Evolutionary conservation across 1,140 invertebrate genomes (phyloP).

Genomic region (Drosophila paulistorum): DNA sequence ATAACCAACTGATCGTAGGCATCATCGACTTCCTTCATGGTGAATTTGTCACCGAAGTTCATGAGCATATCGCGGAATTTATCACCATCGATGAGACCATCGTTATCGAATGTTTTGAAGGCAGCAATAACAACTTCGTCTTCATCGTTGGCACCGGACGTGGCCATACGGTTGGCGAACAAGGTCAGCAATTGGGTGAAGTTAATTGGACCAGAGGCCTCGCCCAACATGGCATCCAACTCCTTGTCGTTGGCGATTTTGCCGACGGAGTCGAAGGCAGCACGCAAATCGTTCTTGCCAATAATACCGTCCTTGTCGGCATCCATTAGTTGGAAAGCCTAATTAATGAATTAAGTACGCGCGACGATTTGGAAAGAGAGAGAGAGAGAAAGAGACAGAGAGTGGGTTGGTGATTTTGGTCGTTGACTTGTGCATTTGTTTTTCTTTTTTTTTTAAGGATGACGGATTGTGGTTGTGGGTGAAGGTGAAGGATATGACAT

Average conservation of each 20-base stretch:
- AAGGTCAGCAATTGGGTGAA: slow-evolving; percentile 97
- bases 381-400: slow-evolving; percentile 66
- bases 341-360: slow-evolving; percentile 27
- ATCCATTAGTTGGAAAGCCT: slow-evolving; percentile 99
- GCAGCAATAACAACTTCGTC: slow-evolving; percentile 97
- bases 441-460: not conserved
- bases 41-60: slow-evolving; percentile 99
- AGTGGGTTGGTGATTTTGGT: slow-evolving; percentile 73
- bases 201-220: slow-evolving; percentile 96
- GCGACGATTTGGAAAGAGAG: slow-evolving; percentile 76
- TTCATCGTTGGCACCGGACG: slow-evolving; percentile 92
- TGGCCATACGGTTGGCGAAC: slow-evolving; percentile 94
- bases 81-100: slow-evolving; percentile 94
- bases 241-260: slow-evolving; percentile 95
- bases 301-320: slow-evolving; percentile 99
- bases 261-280: slow-evolving; percentile 97
- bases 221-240: slow-evolving; percentile 94
- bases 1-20: slow-evolving; percentile 98
- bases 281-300: slow-evolving; percentile 96
- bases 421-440: slow-evolving; percentile 1
- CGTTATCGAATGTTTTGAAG: slow-evolving; percentile 97
- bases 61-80: slow-evolving; percentile 96
- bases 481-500: slow-evolving; percentile 3
- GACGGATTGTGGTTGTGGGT: slow-evolving; percentile 13
- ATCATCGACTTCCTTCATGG: slow-evolving; percentile 95